A percentile compares a stretch with the other conserved stretches of the same genome.
Conservation (phyloP, 2,797 vertebrate species). For the Lepus townsendii region DNA sequence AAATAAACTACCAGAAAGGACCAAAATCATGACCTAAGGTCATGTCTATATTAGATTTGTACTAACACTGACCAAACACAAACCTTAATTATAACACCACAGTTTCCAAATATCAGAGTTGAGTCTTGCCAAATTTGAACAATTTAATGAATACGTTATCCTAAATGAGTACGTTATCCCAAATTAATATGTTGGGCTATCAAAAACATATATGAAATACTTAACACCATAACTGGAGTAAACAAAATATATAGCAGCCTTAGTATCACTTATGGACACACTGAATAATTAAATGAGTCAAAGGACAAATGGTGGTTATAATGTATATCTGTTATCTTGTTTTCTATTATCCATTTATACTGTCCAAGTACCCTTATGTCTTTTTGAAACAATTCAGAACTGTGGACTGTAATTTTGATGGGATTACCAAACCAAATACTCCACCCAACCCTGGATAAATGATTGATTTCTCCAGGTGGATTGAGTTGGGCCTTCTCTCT, state of each 20-base stretch:
- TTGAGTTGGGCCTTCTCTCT: background rate
- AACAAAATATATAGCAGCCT: background rate
- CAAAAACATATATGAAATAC: background rate
- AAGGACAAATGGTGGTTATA: background rate
- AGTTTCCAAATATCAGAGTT: background rate
- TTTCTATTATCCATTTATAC: background rate
- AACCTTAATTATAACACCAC: background rate
- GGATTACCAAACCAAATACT: background rate
- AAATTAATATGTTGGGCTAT: background rate
- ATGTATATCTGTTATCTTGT: background rate
- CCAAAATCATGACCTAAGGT: background rate
- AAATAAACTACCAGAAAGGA: background rate
- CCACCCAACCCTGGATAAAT: background rate
- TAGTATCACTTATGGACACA: background rate
- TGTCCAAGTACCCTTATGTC: background rate
- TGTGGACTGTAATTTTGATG: background rate
- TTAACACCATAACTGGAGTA: background rate
- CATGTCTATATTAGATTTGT: background rate
- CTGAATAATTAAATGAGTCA: background rate
- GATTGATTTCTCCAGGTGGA: background rate
- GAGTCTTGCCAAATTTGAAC: background rate
- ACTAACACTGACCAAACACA: background rate
- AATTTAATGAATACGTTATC: background rate
- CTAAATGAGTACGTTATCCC: no score
- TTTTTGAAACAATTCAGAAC: constrained; percentile 2